These are phyloP conservation scores for Lophotriccus pileatus DNA, from an alignment of 2,797 vertebrate species.

Conservation along the genomic window DNA sequence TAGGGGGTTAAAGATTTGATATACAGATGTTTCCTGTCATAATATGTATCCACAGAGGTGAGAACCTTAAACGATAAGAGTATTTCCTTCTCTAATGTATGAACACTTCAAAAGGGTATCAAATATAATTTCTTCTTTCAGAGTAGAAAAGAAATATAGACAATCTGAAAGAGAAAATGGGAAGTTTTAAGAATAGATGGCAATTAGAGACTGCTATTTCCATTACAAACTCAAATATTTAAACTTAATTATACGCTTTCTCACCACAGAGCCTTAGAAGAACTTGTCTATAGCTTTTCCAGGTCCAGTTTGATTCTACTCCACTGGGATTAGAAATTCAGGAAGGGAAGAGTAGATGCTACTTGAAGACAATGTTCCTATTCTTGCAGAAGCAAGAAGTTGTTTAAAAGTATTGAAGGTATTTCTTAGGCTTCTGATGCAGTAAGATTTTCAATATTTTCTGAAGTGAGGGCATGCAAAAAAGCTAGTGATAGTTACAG, in stretches of 20 bases:
- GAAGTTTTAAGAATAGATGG: not conserved
- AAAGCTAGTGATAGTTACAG: not conserved
- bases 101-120: not conserved
- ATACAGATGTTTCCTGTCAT: fast-evolving
- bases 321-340: not conserved
- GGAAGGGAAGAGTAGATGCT: not conserved
- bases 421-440: not conserved
- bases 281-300: not conserved
- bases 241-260: not conserved
- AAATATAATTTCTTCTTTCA: not conserved
- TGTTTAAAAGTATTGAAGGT: not conserved
- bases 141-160: not conserved
- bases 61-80: not conserved
- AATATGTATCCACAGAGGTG: not conserved
- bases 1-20: not conserved
- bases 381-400: not conserved
- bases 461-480: fast-evolving
- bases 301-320: not conserved
- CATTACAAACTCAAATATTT: not conserved
- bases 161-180: not conserved
- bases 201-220: not conserved
- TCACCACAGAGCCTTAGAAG: not conserved
- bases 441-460: not conserved
- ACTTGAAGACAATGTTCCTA: not conserved
- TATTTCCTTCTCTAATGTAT: not conserved